Conservation (phyloP, 2,888 invertebrate genomes). For the Chironomus riparius region DNA sequence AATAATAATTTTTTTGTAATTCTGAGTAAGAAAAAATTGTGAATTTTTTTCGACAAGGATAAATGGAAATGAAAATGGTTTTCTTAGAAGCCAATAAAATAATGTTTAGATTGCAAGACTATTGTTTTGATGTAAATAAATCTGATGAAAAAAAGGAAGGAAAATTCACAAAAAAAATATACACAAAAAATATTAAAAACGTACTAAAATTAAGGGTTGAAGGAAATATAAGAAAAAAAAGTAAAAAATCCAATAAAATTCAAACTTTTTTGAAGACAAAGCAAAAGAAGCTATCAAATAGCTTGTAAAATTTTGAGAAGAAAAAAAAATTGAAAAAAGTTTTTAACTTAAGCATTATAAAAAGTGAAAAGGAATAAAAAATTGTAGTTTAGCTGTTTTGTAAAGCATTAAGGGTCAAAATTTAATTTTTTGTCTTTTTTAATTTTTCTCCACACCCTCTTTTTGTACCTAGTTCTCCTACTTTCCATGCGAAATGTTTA, state of each 20-base stretch:
- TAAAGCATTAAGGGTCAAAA: not conserved
- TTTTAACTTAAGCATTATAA: slow-evolving; percentile 18
- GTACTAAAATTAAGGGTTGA: slow-evolving; percentile 27
- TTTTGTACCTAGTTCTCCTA: not conserved
- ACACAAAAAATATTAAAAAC: slow-evolving; percentile 16
- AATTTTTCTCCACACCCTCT: not conserved
- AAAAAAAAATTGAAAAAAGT: not conserved
- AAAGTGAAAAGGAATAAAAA: not conserved
- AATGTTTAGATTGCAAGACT: slow-evolving; percentile 26
- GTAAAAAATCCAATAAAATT: slow-evolving; percentile 19
- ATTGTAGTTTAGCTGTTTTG: slow-evolving; percentile 18
- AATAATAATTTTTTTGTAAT: not conserved
- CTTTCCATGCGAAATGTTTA: no score
- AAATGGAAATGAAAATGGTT: slow-evolving; percentile 20
- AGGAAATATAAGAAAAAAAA: slow-evolving; percentile 7
- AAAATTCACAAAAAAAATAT: not conserved
- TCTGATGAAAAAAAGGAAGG: not conserved
- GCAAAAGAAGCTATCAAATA: slow-evolving; percentile 28
- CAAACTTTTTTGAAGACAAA: slow-evolving; percentile 27
- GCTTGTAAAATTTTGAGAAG: slow-evolving; percentile 26
- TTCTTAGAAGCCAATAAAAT: slow-evolving; percentile 26
- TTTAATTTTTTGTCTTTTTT: not conserved
- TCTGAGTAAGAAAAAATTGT: slow-evolving; percentile 9
- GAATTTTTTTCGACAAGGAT: not conserved
- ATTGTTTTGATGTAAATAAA: slow-evolving; percentile 25